These are phyloP conservation scores for Melanotaenia nigrans DNA, from an alignment of 2,797 vertebrate genomes.

Conservation along the genomic window DNA sequence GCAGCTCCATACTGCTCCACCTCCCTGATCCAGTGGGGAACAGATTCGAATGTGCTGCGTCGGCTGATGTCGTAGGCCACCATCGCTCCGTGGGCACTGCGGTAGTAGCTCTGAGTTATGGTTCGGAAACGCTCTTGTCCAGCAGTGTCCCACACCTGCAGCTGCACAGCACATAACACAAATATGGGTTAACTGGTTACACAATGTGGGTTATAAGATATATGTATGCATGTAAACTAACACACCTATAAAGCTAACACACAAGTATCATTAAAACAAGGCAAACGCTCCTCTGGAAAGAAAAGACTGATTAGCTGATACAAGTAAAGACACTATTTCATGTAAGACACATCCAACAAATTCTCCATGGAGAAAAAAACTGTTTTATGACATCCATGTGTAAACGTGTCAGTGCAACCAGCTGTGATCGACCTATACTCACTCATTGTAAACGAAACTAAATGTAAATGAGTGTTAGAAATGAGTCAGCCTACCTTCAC, in stretches of 20 bases:
- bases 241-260: constrained; percentile 68
- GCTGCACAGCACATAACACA: constrained; percentile 74
- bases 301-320: constrained; percentile 16
- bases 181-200: neutral
- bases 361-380: neutral
- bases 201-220: neutral
- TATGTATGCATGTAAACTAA: neutral
- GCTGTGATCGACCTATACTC: neutral
- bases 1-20: constrained; percentile 91
- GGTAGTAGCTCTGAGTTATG: constrained; percentile 98
- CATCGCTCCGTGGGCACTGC: constrained; percentile 94
- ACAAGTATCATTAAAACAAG: constrained; percentile 2
- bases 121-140: constrained; percentile 97
- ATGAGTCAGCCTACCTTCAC: constrained; percentile 86
- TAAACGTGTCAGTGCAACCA: neutral
- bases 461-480: neutral
- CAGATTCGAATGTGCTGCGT: constrained; percentile 89
- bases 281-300: constrained; percentile 6
- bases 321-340: constrained; percentile 11
- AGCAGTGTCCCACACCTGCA: constrained; percentile 98
- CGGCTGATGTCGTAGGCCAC: constrained; percentile 96
- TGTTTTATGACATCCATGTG: neutral
- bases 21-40: constrained; percentile 93
- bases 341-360: neutral
- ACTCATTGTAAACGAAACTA: neutral